Conservation (phyloP, 37 sponge, comb jelly and placozoan genomes). For the Petrosia ficiformis region DNA sequence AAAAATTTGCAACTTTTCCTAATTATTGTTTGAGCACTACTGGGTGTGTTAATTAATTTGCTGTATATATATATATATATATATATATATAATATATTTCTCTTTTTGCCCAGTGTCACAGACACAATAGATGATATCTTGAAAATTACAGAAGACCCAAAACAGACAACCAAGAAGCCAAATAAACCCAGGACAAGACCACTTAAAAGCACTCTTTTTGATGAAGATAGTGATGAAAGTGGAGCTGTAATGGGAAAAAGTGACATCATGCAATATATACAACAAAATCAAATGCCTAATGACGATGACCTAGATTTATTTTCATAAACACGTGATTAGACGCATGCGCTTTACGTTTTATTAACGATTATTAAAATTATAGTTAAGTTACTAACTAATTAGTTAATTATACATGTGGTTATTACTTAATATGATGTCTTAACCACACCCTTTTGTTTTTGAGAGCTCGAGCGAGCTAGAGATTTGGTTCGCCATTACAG, state of each 20-base stretch:
- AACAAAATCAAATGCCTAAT: constrained; percentile 27
- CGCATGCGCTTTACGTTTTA: too few species aligned
- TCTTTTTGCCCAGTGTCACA: constrained; percentile 22
- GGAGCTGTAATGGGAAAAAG: constrained; percentile 36
- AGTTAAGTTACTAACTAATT: too few species aligned
- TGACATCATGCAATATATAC: constrained; percentile 71
- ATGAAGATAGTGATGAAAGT: background rate
- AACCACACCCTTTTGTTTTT: too few species aligned
- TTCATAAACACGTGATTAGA: background rate
- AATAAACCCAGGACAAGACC: background rate
- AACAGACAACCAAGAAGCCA: background rate
- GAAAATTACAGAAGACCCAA: constrained; percentile 15
- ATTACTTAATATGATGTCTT: too few species aligned
- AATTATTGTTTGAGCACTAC: too few species aligned
- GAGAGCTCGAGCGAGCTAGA: too few species aligned
- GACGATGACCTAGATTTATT: constrained; percentile 50
- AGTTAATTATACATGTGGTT: too few species aligned
- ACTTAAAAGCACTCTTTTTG: constrained; percentile 28
- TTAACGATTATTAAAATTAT: too few species aligned
- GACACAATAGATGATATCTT: constrained; percentile 58
- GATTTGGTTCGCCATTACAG: too few species aligned
- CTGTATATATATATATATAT: background rate
- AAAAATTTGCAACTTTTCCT: too few species aligned
- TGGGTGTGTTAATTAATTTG: too few species aligned
- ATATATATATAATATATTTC: background rate